Percentiles rank a stretch among this genome's conserved stretches.
Conservation (phyloP, 1,140 invertebrate genomes). For the Drosophila chauvacae region DNA sequence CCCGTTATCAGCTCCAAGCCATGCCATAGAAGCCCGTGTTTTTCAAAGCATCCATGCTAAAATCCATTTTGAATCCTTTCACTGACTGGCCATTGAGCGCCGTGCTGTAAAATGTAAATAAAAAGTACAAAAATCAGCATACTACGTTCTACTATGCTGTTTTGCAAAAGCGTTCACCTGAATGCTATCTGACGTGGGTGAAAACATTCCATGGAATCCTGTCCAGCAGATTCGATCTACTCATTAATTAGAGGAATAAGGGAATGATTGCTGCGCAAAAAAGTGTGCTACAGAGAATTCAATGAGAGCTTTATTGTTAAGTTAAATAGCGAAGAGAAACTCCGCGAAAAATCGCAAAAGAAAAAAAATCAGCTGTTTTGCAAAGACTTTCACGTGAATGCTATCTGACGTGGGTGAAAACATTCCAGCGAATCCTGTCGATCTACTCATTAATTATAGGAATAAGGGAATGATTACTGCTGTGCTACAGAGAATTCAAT, state of each 20-base stretch:
- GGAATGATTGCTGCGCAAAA: conserved; percentile 1
- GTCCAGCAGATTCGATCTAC: neutral
- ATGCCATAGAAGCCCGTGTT: neutral
- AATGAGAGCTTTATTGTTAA: no score
- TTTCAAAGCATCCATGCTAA: neutral
- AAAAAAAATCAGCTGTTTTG: neutral
- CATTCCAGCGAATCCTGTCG: neutral
- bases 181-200: neutral
- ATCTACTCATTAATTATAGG: conserved; percentile 7
- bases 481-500: neutral
- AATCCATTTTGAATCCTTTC: neutral
- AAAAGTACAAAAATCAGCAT: neutral
- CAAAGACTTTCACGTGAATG: neutral
- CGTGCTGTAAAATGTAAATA: conserved; percentile 2
- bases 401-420: neutral
- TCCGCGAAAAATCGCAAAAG: neutral
- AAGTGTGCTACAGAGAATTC: neutral
- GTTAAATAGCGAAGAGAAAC: neutral
- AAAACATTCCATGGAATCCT: neutral
- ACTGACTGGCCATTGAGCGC: neutral
- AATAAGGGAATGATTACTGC: neutral
- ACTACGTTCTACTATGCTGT: neutral
- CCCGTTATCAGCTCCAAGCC: neutral
- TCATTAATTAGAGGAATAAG: neutral
- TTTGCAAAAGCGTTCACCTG: neutral